These are phyloP conservation scores for Anadara kagoshimensis DNA, from an alignment of 1,140 invertebrate genomes.

Conservation along the genomic window DNA sequence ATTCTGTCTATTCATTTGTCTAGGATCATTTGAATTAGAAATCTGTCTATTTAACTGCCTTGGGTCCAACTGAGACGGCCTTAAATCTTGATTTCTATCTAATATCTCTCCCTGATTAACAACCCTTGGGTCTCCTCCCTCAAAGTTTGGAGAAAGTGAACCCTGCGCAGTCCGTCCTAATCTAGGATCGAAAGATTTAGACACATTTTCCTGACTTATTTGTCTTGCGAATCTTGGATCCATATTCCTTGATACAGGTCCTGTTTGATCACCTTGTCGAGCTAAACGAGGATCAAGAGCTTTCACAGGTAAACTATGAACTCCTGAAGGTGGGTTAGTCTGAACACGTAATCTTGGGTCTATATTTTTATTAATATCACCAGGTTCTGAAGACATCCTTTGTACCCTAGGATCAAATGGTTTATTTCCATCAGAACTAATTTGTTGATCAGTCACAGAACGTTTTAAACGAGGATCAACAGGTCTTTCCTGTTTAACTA, in stretches of 20 bases:
- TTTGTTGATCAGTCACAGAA: not conserved
- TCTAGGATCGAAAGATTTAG: slow-evolving; percentile 36
- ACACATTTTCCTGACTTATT: slow-evolving; percentile 31
- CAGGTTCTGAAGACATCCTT: slow-evolving; percentile 37
- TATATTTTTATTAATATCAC: slow-evolving; percentile 9
- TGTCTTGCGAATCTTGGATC: slow-evolving; percentile 47
- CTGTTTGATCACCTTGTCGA: slow-evolving; percentile 17
- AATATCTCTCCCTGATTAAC: slow-evolving; percentile 2
- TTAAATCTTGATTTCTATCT: slow-evolving; percentile 12
- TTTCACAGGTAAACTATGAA: slow-evolving; percentile 28
- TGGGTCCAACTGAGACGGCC: slow-evolving; percentile 6
- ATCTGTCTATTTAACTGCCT: slow-evolving; percentile 34
- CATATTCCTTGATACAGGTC: slow-evolving; percentile 1
- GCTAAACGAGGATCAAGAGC: slow-evolving; percentile 26
- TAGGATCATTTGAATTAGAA: slow-evolving; percentile 29
- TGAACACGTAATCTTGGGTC: slow-evolving; percentile 27
- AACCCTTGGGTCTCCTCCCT: slow-evolving; percentile 6
- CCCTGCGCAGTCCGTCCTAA: slow-evolving; percentile 1
- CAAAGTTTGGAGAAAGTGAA: not conserved
- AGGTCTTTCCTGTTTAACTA: slow-evolving; percentile 7
- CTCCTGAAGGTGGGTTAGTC: slow-evolving; percentile 29
- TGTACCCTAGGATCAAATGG: slow-evolving; percentile 47
- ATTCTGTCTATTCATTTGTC: slow-evolving; percentile 19
- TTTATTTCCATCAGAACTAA: slow-evolving; percentile 26
- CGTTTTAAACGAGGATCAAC: slow-evolving; percentile 48